Base-by-base conservation (phyloP, 1,140 invertebrate species). In the Lutraria rhynchaena region DNA sequence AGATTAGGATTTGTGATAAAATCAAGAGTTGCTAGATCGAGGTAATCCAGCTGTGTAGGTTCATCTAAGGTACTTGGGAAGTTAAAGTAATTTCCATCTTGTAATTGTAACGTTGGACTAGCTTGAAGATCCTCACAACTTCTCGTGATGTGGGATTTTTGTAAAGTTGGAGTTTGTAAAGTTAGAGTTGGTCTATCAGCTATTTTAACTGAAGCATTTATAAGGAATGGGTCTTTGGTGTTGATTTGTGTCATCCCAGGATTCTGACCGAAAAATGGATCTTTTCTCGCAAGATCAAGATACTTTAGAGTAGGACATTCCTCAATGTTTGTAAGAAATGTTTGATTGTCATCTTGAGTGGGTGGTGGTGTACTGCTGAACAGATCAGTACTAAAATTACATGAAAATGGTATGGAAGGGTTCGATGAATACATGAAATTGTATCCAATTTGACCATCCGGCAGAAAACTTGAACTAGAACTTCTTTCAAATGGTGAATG, bases 1-100 rank as follows among this genome's bases (percentile, higher is more conserved):
- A 80, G 44, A 33, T 70, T 80, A 46, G 76, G 76, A 70, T 80
- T 80, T 19, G 76, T 81, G 19, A 81, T n/a, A 31, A 81, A 65
- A 51, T 81, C 78, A 9, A 81, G 58, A 24, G 69, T 73, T 19
- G 78, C 78, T 31, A 81, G 51, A 33, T 81, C 78, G 19, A 81
- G 57, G 41, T 81, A 81, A 63, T 81, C 78, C 24, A 81, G 35
- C 19, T 81, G 78, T 0, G 78, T 81, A 22, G 78, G 78, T 41
- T 81, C 78, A 55, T 81, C 78, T n/a, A 74, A 35, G 3, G 57
- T 73, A 33, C 69, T 74, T n/a, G 78, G 78, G 49, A 81, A 81
- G 24, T 71, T 73, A n/a, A 81, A 81, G 35, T 71, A 80, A 33
- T 80, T 65, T 17, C 37, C 69, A 49, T 81, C 78, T 46, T 81